These are phyloP conservation scores for Byasa hedistus DNA, from an alignment of 2,888 invertebrate species.

Conservation along the genomic window DNA sequence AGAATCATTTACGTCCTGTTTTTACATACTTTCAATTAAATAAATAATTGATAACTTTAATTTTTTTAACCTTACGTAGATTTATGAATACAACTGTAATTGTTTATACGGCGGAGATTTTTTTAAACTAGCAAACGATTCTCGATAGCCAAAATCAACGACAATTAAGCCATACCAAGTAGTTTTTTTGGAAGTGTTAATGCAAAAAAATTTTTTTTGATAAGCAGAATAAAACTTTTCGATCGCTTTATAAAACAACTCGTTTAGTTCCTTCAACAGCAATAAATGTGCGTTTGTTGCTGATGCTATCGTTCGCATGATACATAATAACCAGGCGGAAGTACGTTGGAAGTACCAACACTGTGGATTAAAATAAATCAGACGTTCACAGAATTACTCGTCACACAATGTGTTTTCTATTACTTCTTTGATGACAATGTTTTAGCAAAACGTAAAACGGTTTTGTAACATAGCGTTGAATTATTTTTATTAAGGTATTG, in stretches of 20 bases:
- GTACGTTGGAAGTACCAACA: neutral
- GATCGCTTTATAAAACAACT: too few species aligned
- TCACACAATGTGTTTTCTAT: conserved; percentile 4
- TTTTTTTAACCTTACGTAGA: neutral
- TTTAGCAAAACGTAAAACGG: neutral
- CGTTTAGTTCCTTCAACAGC: too few species aligned
- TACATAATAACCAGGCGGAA: too few species aligned
- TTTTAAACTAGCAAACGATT: too few species aligned
- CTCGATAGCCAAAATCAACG: too few species aligned
- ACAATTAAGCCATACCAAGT: too few species aligned
- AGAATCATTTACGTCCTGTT: neutral
- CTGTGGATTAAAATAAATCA: neutral
- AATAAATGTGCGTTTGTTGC: too few species aligned
- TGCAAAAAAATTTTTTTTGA: too few species aligned
- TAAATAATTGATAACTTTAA: too few species aligned
- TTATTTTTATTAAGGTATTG: conserved; percentile 7
- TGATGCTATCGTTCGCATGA: too few species aligned
- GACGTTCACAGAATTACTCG: conserved; percentile 3
- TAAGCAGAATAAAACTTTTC: too few species aligned
- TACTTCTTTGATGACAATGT: neutral
- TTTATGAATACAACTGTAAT: neutral
- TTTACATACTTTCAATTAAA: neutral
- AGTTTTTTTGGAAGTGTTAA: too few species aligned
- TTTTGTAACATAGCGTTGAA: neutral
- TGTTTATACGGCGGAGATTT: neutral